Evolutionary conservation across 1,140 invertebrate genomes (phyloP).

Genomic region (Homalodisca vitripennis): DNA sequence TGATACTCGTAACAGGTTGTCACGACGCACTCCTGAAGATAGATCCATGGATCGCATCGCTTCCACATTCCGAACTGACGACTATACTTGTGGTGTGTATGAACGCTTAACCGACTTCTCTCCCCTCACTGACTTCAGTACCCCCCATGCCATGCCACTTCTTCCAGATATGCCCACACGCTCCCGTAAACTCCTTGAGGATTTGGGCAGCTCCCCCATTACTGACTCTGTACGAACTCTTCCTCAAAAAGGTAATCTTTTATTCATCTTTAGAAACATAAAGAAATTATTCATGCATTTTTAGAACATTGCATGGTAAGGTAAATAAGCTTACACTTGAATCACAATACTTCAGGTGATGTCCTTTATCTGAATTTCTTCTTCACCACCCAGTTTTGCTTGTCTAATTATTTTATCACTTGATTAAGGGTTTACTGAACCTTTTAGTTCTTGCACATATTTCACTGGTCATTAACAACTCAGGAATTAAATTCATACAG

Average conservation of each 20-base stretch:
- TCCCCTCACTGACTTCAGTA: slow-evolving; percentile 50
- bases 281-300: too few relatives aligned
- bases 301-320: too few relatives aligned
- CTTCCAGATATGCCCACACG: slow-evolving; percentile 61
- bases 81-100: slow-evolving; percentile 49
- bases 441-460: too few relatives aligned
- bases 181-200: slow-evolving; percentile 59
- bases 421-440: too few relatives aligned
- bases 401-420: too few relatives aligned
- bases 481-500: too few relatives aligned
- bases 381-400: too few relatives aligned
- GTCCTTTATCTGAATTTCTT: too few relatives aligned
- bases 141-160: slow-evolving; percentile 62
- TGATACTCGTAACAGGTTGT: slow-evolving; percentile 36
- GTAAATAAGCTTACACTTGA: too few relatives aligned
- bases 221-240: slow-evolving; percentile 44
- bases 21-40: slow-evolving; percentile 50
- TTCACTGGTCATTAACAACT: too few relatives aligned
- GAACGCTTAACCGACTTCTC: slow-evolving; percentile 51
- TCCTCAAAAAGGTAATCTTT: slow-evolving; percentile 47
- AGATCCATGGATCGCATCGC: slow-evolving; percentile 54
- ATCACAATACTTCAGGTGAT: too few relatives aligned
- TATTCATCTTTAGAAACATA: neutral
- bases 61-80: slow-evolving; percentile 54
- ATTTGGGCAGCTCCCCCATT: slow-evolving; percentile 58